Conservation (phyloP, 2,113 vertebrate genomes). For the Hemicordylus capensis region DNA sequence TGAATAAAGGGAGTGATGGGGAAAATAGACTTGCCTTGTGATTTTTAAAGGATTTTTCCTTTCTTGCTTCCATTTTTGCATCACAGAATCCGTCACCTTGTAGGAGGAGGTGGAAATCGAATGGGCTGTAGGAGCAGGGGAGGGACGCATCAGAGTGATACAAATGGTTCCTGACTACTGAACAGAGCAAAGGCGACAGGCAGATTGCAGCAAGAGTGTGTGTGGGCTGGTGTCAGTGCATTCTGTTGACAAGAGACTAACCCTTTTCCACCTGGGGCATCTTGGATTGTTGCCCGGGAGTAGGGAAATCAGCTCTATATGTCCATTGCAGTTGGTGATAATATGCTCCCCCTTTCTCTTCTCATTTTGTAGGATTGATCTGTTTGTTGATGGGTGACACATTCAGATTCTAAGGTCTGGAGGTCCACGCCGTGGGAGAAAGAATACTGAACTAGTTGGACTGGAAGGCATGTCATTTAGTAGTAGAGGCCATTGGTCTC, state of each 20-base stretch:
- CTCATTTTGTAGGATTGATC: neutral
- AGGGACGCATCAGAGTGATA: neutral
- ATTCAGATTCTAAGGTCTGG: neutral
- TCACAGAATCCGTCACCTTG: neutral
- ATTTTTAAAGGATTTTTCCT: neutral
- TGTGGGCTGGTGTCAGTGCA: neutral
- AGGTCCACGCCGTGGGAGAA: neutral
- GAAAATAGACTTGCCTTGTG: neutral
- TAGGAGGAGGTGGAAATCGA: neutral
- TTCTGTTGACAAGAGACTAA: neutral
- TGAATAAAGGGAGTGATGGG: neutral
- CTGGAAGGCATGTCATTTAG: neutral
- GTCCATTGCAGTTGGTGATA: neutral
- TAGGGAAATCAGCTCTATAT: neutral
- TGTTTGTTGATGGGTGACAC: neutral
- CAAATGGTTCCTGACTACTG: constrained; percentile 49
- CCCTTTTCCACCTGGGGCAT: accelerated
- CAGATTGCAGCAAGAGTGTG: constrained; percentile 27
- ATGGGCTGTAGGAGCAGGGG: accelerated
- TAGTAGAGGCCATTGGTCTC: neutral
- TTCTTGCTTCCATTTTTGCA: no score
- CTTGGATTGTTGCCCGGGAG: neutral
- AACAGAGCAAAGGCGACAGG: constrained; percentile 6
- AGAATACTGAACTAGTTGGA: neutral
- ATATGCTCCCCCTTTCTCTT: constrained; percentile 7